Evolutionary conservation across 2,797 vertebrate genomes (phyloP).

Genomic region (Hylomyscus alleni): DNA sequence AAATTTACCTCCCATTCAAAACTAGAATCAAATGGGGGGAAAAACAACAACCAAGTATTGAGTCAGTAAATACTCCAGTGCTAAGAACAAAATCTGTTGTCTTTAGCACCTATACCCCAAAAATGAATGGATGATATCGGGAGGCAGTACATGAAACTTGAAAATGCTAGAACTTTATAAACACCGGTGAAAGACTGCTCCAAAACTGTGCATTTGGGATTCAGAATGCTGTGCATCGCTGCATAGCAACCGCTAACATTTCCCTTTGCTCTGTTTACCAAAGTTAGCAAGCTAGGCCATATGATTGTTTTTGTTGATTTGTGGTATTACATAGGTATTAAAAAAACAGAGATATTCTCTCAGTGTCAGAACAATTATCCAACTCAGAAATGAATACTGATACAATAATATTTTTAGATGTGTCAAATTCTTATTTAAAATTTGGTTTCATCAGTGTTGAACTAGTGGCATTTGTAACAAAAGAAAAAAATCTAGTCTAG

Average conservation of each 20-base stretch:
- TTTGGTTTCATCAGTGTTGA: background rate
- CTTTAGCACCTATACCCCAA: background rate
- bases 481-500: background rate
- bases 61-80: background rate
- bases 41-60: background rate
- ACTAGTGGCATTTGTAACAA: background rate
- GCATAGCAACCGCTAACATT: background rate
- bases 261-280: background rate
- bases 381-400: background rate
- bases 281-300: background rate
- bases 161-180: background rate
- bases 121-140: background rate
- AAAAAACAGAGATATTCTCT: background rate
- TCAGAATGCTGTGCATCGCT: background rate
- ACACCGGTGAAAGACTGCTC: background rate
- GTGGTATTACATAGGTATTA: background rate
- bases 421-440: background rate
- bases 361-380: background rate
- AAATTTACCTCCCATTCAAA: background rate
- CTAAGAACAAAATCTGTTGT: background rate
- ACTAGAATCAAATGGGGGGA: background rate
- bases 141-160: background rate
- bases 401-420: background rate
- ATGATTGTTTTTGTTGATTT: background rate
- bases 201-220: background rate